Conservation (phyloP, 2,888 invertebrate species). For the Lasioglossum villosulum region DNA sequence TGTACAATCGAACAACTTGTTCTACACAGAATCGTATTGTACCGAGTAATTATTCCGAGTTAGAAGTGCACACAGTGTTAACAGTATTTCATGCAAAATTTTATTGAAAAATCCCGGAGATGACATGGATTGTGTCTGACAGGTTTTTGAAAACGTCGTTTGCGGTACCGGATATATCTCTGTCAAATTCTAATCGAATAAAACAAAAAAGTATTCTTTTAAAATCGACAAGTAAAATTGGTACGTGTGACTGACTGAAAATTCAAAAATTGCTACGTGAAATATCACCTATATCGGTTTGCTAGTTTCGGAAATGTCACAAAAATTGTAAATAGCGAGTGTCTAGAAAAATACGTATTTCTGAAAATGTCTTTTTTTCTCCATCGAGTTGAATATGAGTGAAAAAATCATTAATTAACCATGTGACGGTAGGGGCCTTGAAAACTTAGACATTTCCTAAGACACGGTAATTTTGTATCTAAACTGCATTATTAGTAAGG, state of each 20-base stretch:
- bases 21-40: too few relatives aligned
- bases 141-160: background rate
- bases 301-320: background rate
- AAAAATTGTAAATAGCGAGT: background rate
- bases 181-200: background rate
- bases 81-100: background rate
- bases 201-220: background rate
- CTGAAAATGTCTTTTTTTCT: background rate
- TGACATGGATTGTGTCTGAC: background rate
- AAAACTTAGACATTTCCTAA: too few relatives aligned
- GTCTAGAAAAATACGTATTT: background rate
- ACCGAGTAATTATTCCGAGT: background rate
- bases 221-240: background rate
- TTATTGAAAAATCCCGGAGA: background rate
- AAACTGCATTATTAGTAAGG: too few relatives aligned
- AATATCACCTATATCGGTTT: background rate
- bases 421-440: too few relatives aligned
- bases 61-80: background rate
- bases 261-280: background rate
- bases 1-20: too few relatives aligned
- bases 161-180: constrained; percentile 3
- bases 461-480: too few relatives aligned
- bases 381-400: background rate
- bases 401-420: too few relatives aligned
- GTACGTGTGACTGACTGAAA: background rate